Evolutionary conservation across 1,140 invertebrate species (phyloP).

Genomic region (Microplitis mediator): DNA sequence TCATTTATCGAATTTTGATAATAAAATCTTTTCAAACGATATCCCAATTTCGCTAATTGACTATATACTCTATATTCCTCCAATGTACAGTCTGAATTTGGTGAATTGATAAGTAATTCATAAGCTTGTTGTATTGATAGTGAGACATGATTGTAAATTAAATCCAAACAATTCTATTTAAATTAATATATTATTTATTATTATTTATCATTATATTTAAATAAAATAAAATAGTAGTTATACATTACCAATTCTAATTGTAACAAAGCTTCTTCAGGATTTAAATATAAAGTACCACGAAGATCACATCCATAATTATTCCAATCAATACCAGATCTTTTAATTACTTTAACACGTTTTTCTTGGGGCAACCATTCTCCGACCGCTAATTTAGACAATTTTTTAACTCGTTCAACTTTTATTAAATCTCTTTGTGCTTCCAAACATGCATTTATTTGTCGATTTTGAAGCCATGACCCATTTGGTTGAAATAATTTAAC

Average conservation of each 20-base stretch:
- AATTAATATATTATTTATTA: constrained; percentile 22
- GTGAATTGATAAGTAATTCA: constrained; percentile 59
- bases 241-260: constrained; percentile 68
- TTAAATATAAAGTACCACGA: constrained; percentile 61
- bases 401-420: constrained; percentile 66
- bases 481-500: constrained; percentile 65
- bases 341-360: constrained; percentile 65
- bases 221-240: constrained; percentile 1
- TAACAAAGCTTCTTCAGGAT: constrained; percentile 69
- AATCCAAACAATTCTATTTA: constrained; percentile 65
- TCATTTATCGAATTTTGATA: constrained; percentile 35
- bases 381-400: constrained; percentile 63
- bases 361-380: constrained; percentile 67
- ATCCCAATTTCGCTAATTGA: constrained; percentile 66
- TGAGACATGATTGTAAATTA: constrained; percentile 63
- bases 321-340: constrained; percentile 66
- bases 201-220: constrained; percentile 7
- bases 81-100: constrained; percentile 58
- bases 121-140: constrained; percentile 70
- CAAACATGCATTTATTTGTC: constrained; percentile 66
- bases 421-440: constrained; percentile 64
- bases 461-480: constrained; percentile 66
- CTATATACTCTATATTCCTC: constrained; percentile 69
- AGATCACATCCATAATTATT: constrained; percentile 63
- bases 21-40: constrained; percentile 54